Base-by-base conservation (phyloP, 1,140 invertebrate genomes). In the Ylistrum balloti region DNA sequence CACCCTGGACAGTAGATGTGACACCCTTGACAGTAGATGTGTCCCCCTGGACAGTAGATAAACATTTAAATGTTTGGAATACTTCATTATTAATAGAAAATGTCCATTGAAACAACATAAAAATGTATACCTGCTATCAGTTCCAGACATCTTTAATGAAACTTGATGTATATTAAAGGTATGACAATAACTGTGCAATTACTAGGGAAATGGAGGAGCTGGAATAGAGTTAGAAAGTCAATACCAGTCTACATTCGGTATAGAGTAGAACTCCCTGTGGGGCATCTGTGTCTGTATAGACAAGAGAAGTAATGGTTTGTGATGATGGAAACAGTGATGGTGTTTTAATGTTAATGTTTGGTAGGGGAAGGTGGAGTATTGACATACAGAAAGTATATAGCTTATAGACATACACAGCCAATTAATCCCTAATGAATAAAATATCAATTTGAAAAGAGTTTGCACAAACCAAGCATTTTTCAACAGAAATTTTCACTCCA, bases 281-380 rank as follows among this genome's bases (percentile, higher is more conserved):
- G 56, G n/a, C n/a, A 28, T 74, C 15, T 56, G 13, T 56, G 45
- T 56, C 45, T 2, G 45, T 20, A 28, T 28, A 74, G 56, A 74
- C 56, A 28, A 74, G 56, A 5, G 22, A 9, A 74, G 56, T 74
- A 74, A 74, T 74, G 22, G 56, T 28, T 74, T n/a, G 56, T 74
- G 56, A 28, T 28, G 56, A 28, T 74, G 56, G 56, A 74, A n/a
- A 3, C 28, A 74, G n/a, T 74, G 56, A 74, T 74, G 22, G 45
- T 74, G 56, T 74, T 74, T 74, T 74, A 74, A 74, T 74, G 41
- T 45, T 45, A 45, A 74, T 74, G 56, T 74, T 5, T 74, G 22
- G 15, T 74, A 74, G 28, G 56, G n/a, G 56, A 22, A 74, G 56
- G 56, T 74, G 56, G 28, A 74, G 28, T 74, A 74, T 74, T 74